Evolutionary conservation across 2,113 vertebrate genomes (phyloP).

Genomic region (Archilochus colubris): DNA sequence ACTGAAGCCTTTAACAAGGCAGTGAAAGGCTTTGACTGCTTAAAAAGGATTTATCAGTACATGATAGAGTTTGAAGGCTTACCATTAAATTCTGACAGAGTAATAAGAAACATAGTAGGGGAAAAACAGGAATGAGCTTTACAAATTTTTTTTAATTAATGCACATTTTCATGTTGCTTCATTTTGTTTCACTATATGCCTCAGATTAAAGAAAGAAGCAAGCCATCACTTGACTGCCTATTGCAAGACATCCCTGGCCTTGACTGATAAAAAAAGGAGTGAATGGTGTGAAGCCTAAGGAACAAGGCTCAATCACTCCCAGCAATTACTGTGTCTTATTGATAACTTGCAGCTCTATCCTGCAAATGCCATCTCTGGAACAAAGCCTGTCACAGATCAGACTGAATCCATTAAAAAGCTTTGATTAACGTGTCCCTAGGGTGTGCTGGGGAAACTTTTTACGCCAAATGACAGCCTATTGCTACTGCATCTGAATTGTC

Average conservation of each 20-base stretch:
- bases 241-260: conserved; percentile 68
- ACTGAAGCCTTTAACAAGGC: neutral
- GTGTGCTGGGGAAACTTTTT: conserved; percentile 80
- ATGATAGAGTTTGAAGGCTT: conserved; percentile 56
- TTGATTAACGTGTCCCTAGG: conserved; percentile 82
- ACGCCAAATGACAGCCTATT: conserved; percentile 73
- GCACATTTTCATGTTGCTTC: conserved; percentile 54
- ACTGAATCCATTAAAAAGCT: conserved; percentile 83
- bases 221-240: conserved; percentile 66
- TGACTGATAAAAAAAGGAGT: conserved; percentile 67
- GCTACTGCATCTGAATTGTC: conserved; percentile 71
- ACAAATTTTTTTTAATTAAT: conserved; percentile 17
- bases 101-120: conserved; percentile 15
- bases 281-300: conserved; percentile 68
- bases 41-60: conserved; percentile 60
- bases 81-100: conserved; percentile 7
- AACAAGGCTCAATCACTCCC: conserved; percentile 75
- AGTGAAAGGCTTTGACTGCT: conserved; percentile 48
- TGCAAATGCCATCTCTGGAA: conserved; percentile 79
- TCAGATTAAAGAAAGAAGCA: conserved; percentile 67
- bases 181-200: conserved; percentile 61
- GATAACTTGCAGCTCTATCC: conserved; percentile 82
- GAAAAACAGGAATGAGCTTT: neutral
- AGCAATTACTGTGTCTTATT: conserved; percentile 83
- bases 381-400: conserved; percentile 84